Percentiles rank a stretch among this genome's conserved stretches.
Conservation (phyloP, 1,140 invertebrate genomes). For the Oreohelix idahoensis region DNA sequence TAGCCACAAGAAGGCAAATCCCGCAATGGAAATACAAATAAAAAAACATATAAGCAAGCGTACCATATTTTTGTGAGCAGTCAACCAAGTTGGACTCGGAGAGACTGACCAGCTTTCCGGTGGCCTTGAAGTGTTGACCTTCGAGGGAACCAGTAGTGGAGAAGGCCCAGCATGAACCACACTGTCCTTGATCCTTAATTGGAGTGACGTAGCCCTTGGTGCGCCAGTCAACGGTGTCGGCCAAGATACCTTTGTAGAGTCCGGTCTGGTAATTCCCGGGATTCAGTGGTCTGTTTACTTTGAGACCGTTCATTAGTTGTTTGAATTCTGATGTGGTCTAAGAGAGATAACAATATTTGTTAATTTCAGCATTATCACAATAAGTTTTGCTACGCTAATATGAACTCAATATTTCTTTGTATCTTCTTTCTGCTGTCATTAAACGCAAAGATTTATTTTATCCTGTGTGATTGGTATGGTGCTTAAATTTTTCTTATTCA, state of each 20-base stretch:
- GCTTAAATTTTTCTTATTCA: too few species aligned
- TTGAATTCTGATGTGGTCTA: not conserved
- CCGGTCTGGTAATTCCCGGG: not conserved
- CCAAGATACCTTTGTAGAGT: not conserved
- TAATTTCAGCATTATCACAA: not conserved
- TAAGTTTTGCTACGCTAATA: not conserved
- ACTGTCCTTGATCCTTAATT: conserved; percentile 73
- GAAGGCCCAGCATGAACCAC: conserved; percentile 70
- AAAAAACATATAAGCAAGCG: too few species aligned
- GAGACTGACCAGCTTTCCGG: conserved; percentile 87
- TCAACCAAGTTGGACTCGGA: conserved; percentile 98
- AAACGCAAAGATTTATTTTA: too few species aligned
- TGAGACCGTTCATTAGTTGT: not conserved
- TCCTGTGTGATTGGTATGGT: too few species aligned
- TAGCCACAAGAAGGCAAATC: too few species aligned
- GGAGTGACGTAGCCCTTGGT: conserved; percentile 73
- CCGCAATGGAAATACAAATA: too few species aligned
- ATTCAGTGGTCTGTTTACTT: not conserved
- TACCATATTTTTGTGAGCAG: conserved; percentile 81
- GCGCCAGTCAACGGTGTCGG: conserved; percentile 73
- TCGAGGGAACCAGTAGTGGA: conserved; percentile 89
- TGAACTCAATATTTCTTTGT: too few species aligned
- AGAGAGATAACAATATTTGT: not conserved
- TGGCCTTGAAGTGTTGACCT: conserved; percentile 92
- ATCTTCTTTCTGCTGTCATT: too few species aligned